phyloP scores from a whole-genome alignment of 2,888 invertebrate species.

The Anarsia innoxiella region DNA sequence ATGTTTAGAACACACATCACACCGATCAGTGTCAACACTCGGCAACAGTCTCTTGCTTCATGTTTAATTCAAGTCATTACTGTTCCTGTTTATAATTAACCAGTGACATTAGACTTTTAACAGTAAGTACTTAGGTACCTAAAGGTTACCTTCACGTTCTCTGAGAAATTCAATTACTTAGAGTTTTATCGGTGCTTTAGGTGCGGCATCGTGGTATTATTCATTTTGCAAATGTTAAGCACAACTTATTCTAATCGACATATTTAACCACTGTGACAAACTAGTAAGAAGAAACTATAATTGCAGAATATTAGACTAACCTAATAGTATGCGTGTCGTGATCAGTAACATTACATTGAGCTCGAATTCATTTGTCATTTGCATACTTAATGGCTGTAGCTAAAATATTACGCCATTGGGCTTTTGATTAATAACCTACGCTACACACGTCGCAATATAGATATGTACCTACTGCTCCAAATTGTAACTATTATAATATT shows the following conservation, averaged over 20 bases:
- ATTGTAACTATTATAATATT: constrained; percentile 22
- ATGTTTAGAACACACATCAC: constrained; percentile 36
- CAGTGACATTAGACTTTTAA: not conserved
- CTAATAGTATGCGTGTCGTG: constrained; percentile 3
- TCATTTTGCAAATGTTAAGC: too few relatives aligned
- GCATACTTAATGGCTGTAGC: constrained; percentile 23
- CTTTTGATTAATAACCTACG: constrained; percentile 37
- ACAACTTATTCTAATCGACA: too few relatives aligned
- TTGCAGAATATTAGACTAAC: too few relatives aligned
- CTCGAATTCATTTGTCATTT: constrained; percentile 38
- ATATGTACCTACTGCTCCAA: too few relatives aligned
- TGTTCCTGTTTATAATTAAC: constrained; percentile 2
- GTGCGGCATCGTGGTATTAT: too few relatives aligned
- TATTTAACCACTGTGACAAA: too few relatives aligned
- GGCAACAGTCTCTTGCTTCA: not conserved
- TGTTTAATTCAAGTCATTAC: not conserved
- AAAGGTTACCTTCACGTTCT: too few relatives aligned
- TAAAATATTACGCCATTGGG: constrained; percentile 32
- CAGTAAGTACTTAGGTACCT: too few relatives aligned
- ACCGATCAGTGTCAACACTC: constrained; percentile 13
- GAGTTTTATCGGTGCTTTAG: too few relatives aligned
- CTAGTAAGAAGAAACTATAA: too few relatives aligned
- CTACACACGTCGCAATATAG: constrained; percentile 26
- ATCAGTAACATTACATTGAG: constrained; percentile 20
- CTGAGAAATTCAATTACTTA: too few relatives aligned